Percentiles rank a stretch among this genome's conserved stretches.
Evolutionary conservation across 2,797 vertebrate species (phyloP).

Genomic region (Ctenochaetus hawaiiensis): DNA sequence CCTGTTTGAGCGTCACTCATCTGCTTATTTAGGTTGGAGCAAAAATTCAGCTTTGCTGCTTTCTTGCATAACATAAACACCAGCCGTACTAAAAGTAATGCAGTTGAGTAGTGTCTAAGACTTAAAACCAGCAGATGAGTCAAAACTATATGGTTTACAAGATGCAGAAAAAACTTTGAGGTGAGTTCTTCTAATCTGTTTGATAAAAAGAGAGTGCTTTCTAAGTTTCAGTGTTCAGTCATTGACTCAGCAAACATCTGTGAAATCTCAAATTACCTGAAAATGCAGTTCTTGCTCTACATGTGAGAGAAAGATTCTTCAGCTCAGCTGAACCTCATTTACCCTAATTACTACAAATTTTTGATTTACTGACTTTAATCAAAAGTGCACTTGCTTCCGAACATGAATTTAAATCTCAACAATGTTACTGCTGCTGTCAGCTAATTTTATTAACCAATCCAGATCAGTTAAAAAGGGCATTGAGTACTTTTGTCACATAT

Average conservation of each 20-base stretch:
- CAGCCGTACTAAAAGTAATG: conserved; percentile 8
- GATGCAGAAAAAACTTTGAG: conserved; percentile 24
- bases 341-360: not conserved
- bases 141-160: conserved; percentile 16
- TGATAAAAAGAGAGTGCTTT: conserved; percentile 18
- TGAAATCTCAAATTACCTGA: not conserved
- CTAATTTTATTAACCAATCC: conserved; percentile 17
- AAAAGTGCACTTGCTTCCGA: conserved; percentile 54
- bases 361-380: not conserved
- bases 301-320: not conserved
- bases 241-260: not conserved
- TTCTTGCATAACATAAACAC: conserved; percentile 8
- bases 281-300: conserved; percentile 10
- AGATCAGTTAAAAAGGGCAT: not conserved
- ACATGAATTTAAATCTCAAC: conserved; percentile 25
- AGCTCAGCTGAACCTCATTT: no score
- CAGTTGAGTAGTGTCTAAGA: conserved; percentile 20
- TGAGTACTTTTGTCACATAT: not conserved
- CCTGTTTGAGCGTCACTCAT: conserved; percentile 20
- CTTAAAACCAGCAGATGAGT: conserved; percentile 23
- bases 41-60: conserved; percentile 5
- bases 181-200: conserved; percentile 29
- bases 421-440: conserved; percentile 10
- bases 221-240: conserved; percentile 12
- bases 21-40: conserved; percentile 31